These are phyloP conservation scores for Trissoscelio sp. DNA, from an alignment of 2,888 invertebrate species.

Conservation along the genomic window DNA sequence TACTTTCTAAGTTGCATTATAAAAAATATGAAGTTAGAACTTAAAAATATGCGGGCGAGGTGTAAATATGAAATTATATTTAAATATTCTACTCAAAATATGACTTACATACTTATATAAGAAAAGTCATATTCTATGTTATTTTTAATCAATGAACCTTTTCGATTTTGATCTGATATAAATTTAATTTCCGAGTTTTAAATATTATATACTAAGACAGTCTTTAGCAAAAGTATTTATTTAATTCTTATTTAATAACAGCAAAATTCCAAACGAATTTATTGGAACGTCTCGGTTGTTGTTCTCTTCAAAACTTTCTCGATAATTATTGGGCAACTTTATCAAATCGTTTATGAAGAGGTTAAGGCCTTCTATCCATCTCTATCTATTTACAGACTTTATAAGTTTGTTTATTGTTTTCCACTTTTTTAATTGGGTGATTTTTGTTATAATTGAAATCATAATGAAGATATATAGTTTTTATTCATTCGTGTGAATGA, in stretches of 20 bases:
- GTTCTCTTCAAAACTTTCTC: constrained; percentile 40
- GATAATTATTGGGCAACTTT: constrained; percentile 52
- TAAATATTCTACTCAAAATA: constrained; percentile 8
- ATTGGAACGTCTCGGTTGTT: constrained; percentile 56
- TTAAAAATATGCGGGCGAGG: constrained; percentile 62
- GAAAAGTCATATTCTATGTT: neutral
- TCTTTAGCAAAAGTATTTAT: constrained; percentile 40
- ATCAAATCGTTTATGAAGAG: constrained; percentile 46
- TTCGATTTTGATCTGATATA: neutral
- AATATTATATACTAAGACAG: constrained; percentile 42
- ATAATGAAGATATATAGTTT: no score
- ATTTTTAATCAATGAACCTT: neutral
- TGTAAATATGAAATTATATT: constrained; percentile 14
- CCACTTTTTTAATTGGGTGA: neutral
- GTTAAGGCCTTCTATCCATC: constrained; percentile 52
- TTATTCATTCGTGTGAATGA: no score
- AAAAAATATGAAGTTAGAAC: constrained; percentile 73
- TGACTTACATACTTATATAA: neutral
- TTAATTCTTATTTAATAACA: constrained; percentile 22
- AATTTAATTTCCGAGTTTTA: neutral
- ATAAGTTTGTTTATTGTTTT: constrained; percentile 5
- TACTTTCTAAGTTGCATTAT: constrained; percentile 53
- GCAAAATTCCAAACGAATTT: constrained; percentile 28
- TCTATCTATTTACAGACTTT: constrained; percentile 25
- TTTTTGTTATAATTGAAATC: no score